Evolutionary conservation across 2,888 invertebrate genomes (phyloP).

Genomic region (Folsomia manolachei): DNA sequence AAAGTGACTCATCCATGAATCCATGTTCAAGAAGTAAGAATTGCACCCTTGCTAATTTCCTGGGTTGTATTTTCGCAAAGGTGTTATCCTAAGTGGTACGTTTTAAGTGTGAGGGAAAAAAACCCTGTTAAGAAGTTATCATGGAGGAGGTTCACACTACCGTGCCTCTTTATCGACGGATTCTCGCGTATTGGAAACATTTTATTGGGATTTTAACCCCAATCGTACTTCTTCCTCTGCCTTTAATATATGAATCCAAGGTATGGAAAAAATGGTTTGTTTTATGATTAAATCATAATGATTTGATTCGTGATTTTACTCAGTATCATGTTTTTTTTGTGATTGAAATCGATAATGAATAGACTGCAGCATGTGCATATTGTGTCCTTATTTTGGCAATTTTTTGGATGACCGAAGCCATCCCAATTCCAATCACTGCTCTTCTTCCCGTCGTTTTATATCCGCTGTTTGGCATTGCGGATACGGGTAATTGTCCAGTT

Average conservation of each 20-base stretch:
- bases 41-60: no score
- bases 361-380: conserved; percentile 51
- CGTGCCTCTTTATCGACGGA: not conserved
- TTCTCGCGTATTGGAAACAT: conserved; percentile 4
- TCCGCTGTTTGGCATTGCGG: conserved; percentile 51
- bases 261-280: not conserved
- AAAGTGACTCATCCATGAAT: not conserved
- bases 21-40: no score
- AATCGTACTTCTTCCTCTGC: conserved; percentile 6
- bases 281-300: not conserved
- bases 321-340: no score
- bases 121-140: no score
- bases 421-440: conserved; percentile 52
- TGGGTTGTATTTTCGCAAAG: no score
- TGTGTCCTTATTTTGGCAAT: conserved; percentile 51
- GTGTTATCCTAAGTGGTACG: no score
- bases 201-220: not conserved
- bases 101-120: no score
- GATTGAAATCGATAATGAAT: not conserved
- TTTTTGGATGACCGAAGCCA: conserved; percentile 53
- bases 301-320: not conserved
- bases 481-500: conserved; percentile 47
- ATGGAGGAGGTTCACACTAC: no score
- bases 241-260: not conserved
- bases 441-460: conserved; percentile 52